These are phyloP conservation scores for Pseudolycoriella hygida DNA, from an alignment of 2,888 invertebrate species.

Conservation along the genomic window DNA sequence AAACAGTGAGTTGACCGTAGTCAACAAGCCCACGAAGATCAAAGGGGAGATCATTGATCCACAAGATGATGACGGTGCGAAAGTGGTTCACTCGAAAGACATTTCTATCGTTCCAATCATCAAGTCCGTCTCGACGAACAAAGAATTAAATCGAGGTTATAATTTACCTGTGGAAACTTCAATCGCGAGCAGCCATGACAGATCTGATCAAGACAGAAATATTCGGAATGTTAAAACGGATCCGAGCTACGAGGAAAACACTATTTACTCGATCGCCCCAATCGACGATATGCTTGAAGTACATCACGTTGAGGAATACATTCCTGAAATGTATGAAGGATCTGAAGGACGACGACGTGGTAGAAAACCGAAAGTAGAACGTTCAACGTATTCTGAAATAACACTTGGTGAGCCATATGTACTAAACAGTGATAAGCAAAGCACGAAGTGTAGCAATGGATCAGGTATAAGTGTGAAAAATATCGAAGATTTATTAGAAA, in stretches of 20 bases:
- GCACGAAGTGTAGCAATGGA: background rate
- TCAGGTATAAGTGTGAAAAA: background rate
- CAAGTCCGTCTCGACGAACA: background rate
- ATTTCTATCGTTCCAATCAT: background rate
- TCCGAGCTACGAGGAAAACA: background rate
- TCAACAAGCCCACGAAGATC: background rate
- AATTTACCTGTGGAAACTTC: background rate
- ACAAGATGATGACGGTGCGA: background rate
- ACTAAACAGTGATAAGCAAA: background rate
- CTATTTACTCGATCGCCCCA: background rate
- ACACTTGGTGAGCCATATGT: background rate
- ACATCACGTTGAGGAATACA: background rate
- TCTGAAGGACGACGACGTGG: background rate
- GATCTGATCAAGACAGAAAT: background rate
- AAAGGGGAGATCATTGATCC: background rate
- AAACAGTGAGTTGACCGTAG: background rate
- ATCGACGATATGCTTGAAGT: background rate
- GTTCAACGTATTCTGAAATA: background rate
- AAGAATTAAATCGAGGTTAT: background rate
- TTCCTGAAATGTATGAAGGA: background rate
- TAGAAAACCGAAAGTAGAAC: conserved; percentile 3
- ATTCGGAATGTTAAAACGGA: background rate
- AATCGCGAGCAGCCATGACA: background rate
- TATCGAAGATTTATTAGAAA: background rate
- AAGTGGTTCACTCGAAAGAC: background rate